Conservation (phyloP, 2,797 vertebrate species). For the Pristis pectinata region DNA sequence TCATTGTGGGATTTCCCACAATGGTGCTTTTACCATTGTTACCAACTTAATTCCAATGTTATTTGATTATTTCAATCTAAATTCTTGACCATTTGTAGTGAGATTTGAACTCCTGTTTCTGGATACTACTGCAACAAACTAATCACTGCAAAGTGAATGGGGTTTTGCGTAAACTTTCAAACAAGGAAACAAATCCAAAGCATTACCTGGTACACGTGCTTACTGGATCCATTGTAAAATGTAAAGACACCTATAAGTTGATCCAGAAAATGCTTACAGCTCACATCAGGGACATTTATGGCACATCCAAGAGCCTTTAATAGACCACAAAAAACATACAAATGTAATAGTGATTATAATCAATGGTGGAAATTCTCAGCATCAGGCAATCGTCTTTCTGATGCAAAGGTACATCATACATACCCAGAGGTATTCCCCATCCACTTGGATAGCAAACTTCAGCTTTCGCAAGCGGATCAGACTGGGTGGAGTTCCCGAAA, state of each 20-base stretch:
- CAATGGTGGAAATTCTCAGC: neutral
- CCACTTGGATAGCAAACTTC: conserved; percentile 75
- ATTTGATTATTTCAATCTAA: too few relatives aligned
- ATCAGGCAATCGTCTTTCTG: neutral
- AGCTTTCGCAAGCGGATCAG: conserved; percentile 70
- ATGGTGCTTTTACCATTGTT: too few relatives aligned
- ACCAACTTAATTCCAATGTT: too few relatives aligned
- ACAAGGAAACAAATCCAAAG: neutral
- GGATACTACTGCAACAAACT: too few relatives aligned
- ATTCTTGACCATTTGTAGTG: too few relatives aligned
- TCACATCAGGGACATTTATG: conserved; percentile 70
- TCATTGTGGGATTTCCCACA: too few relatives aligned
- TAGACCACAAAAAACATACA: neutral
- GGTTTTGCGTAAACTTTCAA: neutral
- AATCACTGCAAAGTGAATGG: neutral
- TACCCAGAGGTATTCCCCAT: conserved; percentile 85
- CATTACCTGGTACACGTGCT: conserved; percentile 69
- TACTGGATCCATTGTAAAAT: conserved; percentile 78
- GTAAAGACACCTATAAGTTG: conserved; percentile 77
- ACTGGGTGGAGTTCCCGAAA: conserved; percentile 65
- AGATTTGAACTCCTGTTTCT: too few relatives aligned
- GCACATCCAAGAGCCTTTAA: conserved; percentile 77
- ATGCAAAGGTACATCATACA: conserved; percentile 44
- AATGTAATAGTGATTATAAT: neutral
- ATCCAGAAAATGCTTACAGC: conserved; percentile 69